phyloP scores from a whole-genome alignment of 2,888 invertebrate species.

The Celastrina argiolus region DNA sequence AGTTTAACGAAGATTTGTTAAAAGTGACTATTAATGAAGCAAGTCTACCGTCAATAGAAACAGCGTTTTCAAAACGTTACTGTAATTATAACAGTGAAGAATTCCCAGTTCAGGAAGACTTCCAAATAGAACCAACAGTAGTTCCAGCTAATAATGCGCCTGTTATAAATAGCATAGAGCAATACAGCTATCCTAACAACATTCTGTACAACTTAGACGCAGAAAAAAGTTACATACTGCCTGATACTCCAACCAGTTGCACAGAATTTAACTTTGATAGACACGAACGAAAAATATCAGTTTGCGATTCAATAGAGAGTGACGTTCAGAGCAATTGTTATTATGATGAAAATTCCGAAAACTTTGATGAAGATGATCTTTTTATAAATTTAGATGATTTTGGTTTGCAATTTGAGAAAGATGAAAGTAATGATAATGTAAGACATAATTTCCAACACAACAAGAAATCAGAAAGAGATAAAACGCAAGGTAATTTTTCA shows the following conservation, averaged over 20 bases:
- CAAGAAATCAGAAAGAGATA: conserved; percentile 52
- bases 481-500: conserved; percentile 50
- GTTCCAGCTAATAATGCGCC: conserved; percentile 35
- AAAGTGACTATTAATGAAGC: conserved; percentile 48
- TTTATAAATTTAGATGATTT: conserved; percentile 69
- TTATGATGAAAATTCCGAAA: conserved; percentile 67
- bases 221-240: conserved; percentile 57
- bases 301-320: conserved; percentile 67
- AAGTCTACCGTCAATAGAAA: conserved; percentile 66
- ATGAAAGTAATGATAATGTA: conserved; percentile 40
- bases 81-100: conserved; percentile 53
- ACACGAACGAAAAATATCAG: conserved; percentile 57
- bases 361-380: conserved; percentile 67
- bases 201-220: conserved; percentile 60
- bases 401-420: conserved; percentile 58
- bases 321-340: conserved; percentile 64
- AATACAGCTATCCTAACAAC: conserved; percentile 71
- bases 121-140: conserved; percentile 36
- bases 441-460: conserved; percentile 40
- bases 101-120: conserved; percentile 32
- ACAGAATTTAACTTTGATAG: conserved; percentile 62
- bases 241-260: conserved; percentile 68
- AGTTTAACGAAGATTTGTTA: conserved; percentile 58
- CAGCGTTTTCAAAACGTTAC: conserved; percentile 64
- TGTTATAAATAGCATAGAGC: conserved; percentile 59